These are phyloP conservation scores for Rhyacophila brunnea DNA, from an alignment of 1,140 invertebrate genomes.

Conservation along the genomic window DNA sequence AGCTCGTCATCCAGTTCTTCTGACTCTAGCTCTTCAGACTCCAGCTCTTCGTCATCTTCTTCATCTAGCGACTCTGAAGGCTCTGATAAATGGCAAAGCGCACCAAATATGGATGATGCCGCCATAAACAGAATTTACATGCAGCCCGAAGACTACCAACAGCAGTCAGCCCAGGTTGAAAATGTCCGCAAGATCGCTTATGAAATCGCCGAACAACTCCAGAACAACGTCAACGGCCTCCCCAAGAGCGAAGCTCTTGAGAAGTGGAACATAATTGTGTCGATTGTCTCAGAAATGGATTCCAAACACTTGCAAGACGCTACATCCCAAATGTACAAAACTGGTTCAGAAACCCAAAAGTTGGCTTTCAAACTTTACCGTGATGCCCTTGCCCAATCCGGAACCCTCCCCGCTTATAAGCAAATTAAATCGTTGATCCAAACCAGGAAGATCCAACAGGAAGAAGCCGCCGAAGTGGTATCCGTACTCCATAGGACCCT, in stretches of 20 bases:
- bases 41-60: conserved; percentile 8
- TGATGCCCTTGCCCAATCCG: conserved; percentile 62
- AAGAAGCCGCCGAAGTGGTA: conserved; percentile 59
- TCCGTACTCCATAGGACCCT: conserved; percentile 50
- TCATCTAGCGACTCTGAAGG: conserved; percentile 32
- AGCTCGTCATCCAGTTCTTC: conserved; percentile 30
- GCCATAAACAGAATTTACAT: conserved; percentile 19
- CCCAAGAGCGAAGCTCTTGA: conserved; percentile 56
- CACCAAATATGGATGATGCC: conserved; percentile 24
- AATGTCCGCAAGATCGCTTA: conserved; percentile 51
- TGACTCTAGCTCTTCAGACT: conserved; percentile 8
- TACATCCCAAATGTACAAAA: conserved; percentile 40
- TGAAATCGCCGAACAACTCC: conserved; percentile 58
- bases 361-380: conserved; percentile 58
- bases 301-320: conserved; percentile 53
- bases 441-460: conserved; percentile 50
- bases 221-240: conserved; percentile 54
- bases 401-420: conserved; percentile 64
- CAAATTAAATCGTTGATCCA: conserved; percentile 61
- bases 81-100: conserved; percentile 22
- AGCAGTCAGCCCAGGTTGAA: conserved; percentile 43
- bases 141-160: conserved; percentile 37
- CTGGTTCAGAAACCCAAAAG: conserved; percentile 39
- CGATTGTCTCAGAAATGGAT: conserved; percentile 60
- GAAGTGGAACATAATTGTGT: conserved; percentile 61